Conservation (phyloP, 2,797 vertebrate genomes). For the Sebastes dallii region DNA sequence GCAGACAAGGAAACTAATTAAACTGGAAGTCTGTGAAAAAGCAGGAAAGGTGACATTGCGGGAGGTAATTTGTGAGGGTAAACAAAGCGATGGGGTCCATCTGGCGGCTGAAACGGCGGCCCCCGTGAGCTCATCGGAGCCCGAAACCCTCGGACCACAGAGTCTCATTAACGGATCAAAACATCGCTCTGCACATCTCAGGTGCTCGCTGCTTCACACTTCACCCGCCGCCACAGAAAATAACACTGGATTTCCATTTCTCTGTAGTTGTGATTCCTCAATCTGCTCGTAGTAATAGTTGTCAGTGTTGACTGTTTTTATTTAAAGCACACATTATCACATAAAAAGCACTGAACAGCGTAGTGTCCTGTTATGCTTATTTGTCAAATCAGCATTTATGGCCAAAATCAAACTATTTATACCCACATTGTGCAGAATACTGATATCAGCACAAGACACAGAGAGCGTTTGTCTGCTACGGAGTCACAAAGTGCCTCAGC, state of each 20-base stretch:
- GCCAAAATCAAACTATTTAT: conserved; percentile 53
- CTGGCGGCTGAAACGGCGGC: conserved; percentile 50
- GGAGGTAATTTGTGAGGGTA: conserved; percentile 70
- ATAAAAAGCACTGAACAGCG: conserved; percentile 21
- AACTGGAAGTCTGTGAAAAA: conserved; percentile 59
- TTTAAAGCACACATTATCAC: conserved; percentile 51
- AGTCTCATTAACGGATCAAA: conserved; percentile 55
- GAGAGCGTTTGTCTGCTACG: not conserved
- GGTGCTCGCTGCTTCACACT: conserved; percentile 38
- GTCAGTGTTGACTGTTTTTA: conserved; percentile 29
- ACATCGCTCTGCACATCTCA: conserved; percentile 37
- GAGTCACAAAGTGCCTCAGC: conserved; percentile 23
- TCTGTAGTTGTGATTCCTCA: conserved; percentile 1
- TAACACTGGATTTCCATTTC: conserved; percentile 12
- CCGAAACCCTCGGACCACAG: conserved; percentile 29
- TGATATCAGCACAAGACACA: conserved; percentile 27
- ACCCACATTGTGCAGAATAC: conserved; percentile 28
- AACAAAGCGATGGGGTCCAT: conserved; percentile 74
- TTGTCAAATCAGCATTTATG: conserved; percentile 42
- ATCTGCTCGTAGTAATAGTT: not conserved
- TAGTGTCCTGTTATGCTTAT: conserved; percentile 9
- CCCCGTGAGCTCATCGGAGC: conserved; percentile 14
- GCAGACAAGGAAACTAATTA: conserved; percentile 73
- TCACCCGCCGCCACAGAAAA: not conserved
- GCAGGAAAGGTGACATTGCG: conserved; percentile 74